Percentiles rank a stretch among this genome's conserved stretches.
Conservation (phyloP, 2,888 invertebrate genomes). For the Brachynemurus nebulosus region DNA sequence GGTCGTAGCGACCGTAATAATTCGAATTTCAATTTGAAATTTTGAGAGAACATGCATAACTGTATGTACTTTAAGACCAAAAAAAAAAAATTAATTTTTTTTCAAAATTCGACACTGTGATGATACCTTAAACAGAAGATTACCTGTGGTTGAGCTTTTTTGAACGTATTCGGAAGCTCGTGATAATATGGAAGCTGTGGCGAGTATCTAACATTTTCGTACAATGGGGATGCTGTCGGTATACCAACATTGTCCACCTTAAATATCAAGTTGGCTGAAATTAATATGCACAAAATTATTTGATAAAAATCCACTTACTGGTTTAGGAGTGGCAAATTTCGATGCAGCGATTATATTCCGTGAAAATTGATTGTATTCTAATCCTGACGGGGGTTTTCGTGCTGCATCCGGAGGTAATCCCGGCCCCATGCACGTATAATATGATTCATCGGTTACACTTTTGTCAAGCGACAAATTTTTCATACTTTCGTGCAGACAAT, state of each 20-base stretch:
- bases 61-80: too few species aligned
- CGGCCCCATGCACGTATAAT: slow-evolving; percentile 3
- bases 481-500: not conserved
- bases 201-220: slow-evolving; percentile 54
- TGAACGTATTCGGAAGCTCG: slow-evolving; percentile 32
- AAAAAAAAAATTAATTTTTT: too few species aligned
- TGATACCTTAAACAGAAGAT: slow-evolving; percentile 28
- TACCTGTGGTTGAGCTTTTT: slow-evolving; percentile 32
- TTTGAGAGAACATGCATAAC: too few species aligned
- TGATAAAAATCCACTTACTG: not conserved
- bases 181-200: slow-evolving; percentile 49
- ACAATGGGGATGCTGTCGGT: slow-evolving; percentile 42
- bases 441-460: not conserved
- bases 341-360: not conserved
- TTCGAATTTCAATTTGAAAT: too few species aligned
- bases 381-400: not conserved
- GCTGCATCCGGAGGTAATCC: not conserved
- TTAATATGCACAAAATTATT: too few species aligned
- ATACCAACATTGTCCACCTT: slow-evolving; percentile 45
- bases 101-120: too few species aligned
- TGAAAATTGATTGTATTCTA: not conserved
- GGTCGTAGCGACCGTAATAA: too few species aligned
- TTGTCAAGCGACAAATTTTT: slow-evolving; percentile 1
- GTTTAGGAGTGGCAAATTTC: not conserved
- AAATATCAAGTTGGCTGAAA: not conserved